Base-by-base conservation (phyloP, 2,113 vertebrate genomes). In the Lagopus muta region DNA sequence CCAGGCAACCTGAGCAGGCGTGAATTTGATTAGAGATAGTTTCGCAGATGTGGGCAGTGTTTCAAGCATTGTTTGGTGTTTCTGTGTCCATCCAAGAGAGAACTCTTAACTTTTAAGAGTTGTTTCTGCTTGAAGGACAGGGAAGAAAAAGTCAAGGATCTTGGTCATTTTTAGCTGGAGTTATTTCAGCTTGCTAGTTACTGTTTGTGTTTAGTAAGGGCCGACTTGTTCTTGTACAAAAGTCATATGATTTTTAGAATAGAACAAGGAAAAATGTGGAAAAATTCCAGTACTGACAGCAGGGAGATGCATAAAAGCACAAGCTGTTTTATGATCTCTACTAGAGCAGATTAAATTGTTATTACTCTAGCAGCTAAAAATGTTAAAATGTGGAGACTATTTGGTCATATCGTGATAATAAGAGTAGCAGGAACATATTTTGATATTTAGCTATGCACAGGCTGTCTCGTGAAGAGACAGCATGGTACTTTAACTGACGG, bases 1-100 rank as follows among this genome's bases (percentile, higher is more conserved):
- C 97, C 91, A 89, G 97, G 97, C 90, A 98, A 98, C 96, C 62
- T 43, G 79, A 32, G 18, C 47, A 54, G 96, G 66, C 58, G 11
- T 76, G 86, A 75, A 92, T 97, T 92, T 94, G 85, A 97, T 91
- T 89, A 94, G 80, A 42, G 95, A 72, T 45, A 89, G 86, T 88
- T 89, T 96, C 82, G 74, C 67, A 88, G 76, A 95, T 95, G 84
- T 81, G 81, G 86, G 66, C 65, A 96, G 64, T 4, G 18, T 48
- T 94, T 94, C 66, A 77, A 69, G 76, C 60, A 70, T 85, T 93
- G 88, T 94, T 84, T 65, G 60, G 75, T 84, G 48, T 24, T 82
- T 42, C 67, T 88, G 75, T 50, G 27, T 32, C 8, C 13, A 34
- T 70, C 34, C 14, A 40, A 75, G 50, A 64, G 28, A 79, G 69